Evolutionary conservation across 2,113 vertebrate genomes (phyloP), one percentile per base, ranked within the genome.

Genomic region (Daubentonia madagascariensis): DNA sequence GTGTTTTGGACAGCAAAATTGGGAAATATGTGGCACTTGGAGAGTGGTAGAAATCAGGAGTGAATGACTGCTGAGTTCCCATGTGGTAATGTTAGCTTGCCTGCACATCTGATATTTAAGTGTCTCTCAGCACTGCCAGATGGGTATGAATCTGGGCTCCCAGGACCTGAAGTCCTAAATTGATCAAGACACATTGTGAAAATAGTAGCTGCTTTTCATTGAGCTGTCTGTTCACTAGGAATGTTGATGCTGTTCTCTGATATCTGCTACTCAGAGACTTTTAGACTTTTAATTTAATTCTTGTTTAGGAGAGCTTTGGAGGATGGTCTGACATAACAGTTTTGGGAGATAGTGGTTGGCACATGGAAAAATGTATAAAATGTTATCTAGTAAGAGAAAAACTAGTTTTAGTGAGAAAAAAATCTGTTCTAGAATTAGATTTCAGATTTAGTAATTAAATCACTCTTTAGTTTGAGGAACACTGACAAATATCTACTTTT

Each of bases 181-280:
- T 97, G 97, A 97, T 98, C 97, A 97, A 96, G 96, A 98, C 96
- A 92, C 88, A 94, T 61, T 98, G 96, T 96, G 95, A 98, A 95
- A 91, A 96, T 87, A 96, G 97, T 97, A 97, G 80, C 85, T 98
- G 80, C 80, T 97, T 90, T 94, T 93, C 96, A 90, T 75, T 93
- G 89, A 94, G 80, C 80, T 91, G 73, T 92, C 92, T 43, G 0
- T 93, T 98, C 92, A 93, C 81, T 32, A 70, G 43, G 89, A 97
- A 85, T 25, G 23, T 45, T 81, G 67, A 45, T 96, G 86, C 91
- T 85, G 11, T 43, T 97, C 96, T 84, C 91, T 90, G 92, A 91
- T 96, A 96, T 8, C 6, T 79, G 32, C 81, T 96, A 52, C 63
- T 61, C 35, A 16, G 97, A 97, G 94, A 97, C 20, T 91, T 96